These are phyloP conservation scores for Diachrysia chrysitis DNA, from an alignment of 2,888 invertebrate species.

Conservation along the genomic window DNA sequence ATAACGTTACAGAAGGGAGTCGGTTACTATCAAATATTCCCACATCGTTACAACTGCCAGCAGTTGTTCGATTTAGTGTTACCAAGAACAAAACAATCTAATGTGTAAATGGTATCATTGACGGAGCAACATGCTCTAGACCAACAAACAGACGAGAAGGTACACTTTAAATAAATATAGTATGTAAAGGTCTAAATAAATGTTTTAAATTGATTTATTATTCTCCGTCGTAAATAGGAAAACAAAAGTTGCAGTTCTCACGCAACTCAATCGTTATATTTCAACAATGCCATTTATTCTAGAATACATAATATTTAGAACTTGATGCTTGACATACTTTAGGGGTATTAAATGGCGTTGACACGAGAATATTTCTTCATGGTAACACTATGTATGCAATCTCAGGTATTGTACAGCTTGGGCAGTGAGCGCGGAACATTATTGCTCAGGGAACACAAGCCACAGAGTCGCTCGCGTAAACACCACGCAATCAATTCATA, in stretches of 20 bases:
- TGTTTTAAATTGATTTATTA: neutral
- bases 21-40: conserved; percentile 40
- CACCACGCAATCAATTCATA: conserved; percentile 45
- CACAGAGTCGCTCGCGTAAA: conserved; percentile 31
- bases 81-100: conserved; percentile 42
- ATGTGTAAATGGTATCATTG: conserved; percentile 11
- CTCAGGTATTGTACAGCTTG: conserved; percentile 62
- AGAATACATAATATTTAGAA: conserved; percentile 15
- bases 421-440: conserved; percentile 68
- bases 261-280: conserved; percentile 23
- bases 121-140: conserved; percentile 11
- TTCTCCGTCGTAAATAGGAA: conserved; percentile 9
- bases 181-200: neutral
- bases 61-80: conserved; percentile 65
- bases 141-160: neutral
- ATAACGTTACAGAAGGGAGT: conserved; percentile 34
- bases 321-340: conserved; percentile 8
- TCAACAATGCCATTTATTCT: conserved; percentile 19
- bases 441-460: conserved; percentile 46
- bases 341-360: neutral
- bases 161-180: neutral
- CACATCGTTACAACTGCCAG: conserved; percentile 71
- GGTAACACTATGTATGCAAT: conserved; percentile 54
- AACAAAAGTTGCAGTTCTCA: conserved; percentile 29
- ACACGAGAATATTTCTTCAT: conserved; percentile 25